Base-by-base conservation (phyloP, 2,888 invertebrate species). In the Margaritifera margaritifera region DNA sequence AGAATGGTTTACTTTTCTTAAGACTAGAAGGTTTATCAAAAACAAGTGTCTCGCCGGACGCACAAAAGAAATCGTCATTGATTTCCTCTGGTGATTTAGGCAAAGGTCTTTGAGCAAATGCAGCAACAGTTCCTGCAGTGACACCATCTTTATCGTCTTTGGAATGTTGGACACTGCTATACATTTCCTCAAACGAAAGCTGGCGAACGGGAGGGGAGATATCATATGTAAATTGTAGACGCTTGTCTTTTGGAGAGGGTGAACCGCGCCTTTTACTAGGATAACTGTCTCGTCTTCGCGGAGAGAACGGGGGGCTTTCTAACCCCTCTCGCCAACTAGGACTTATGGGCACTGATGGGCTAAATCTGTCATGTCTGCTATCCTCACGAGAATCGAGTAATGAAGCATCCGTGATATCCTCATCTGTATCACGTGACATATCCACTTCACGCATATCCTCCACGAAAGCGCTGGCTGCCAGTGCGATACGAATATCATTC, bases 321-420 rank as follows among this genome's bases (percentile, higher is more conserved):
- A 86, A 66, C 6, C 86, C 86, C 67, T 86, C 86, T 22, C 86
- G 74, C 88, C 88, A 86, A 64, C 85, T 86, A 4, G 88, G 88
- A 71, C 87, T 88, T n/a, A 86, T 78, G 0, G 88, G 88, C 1
- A 86, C 87, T 11, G 86, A 82, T 1, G 85, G 86, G 72, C 84
- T 84, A 62, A 74, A 74, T 19, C 72, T 64, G 8, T 70, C 64
- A 31, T 72, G 65, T n/a, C 51, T 54, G 61, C 75, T 79, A 27
- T 66, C 77, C 20, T 68, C 72, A 51, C 66, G 66, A 54, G 69
- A 60, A 25, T 64, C 55, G n/a, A 75, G 77, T 11, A 69, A 71
- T 55, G 67, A 70, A 20, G 77, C 72, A 53, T 79, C 77, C 3
- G 76, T 77, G 42, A 79, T 72, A 53, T 75, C 73, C 54, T 81